Evolutionary conservation across 2,888 invertebrate species (phyloP), one percentile per base, ranked within the genome.

Genomic region (Drosophila koepferae): DNA sequence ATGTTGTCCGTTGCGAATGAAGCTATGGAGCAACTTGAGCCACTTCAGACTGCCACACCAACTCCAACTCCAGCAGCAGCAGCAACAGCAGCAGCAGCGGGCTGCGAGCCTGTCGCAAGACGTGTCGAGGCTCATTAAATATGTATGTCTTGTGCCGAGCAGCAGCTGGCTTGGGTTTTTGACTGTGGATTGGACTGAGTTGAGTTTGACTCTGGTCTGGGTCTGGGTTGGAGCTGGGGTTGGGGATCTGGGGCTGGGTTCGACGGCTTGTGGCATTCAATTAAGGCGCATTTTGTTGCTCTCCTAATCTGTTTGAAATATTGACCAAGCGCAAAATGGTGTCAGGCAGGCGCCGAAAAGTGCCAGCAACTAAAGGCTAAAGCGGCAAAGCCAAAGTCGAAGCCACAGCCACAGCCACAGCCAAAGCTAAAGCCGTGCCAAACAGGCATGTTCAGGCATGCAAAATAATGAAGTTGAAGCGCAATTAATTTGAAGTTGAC

Each of bases 401-500:
- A 28, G 18, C 36, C 4, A 20, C 16, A 53, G 51, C 36, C 4
- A 20, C 16, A 53, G 51, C 20, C 14, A 20, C 23, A 38, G 53
- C 38, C 16, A 38, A 38, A 38, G 53, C 65, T 10, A 41, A 58
- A 51, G 43, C 38, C 49, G 44, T 44, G 74, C 69, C 74, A 77
- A 77, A 71, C 72, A 72, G 72, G 86, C 69, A 71, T 74, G 87
- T 63, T 89, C 84, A 87, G 85, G 87, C 80, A 85, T 85, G 85
- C 85, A 85, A 82, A 85, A 87, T 89, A 89, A 85, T 85, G 82
- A 86, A 87, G 90, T 89, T 89, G 86, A 74, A 86, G 86, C 77
- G 89, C 82, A 85, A 86, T 86, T 89, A 86, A 89, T 89, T 89
- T 87, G 74, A 82, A 85, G 86, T 77, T 87, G 81, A 71, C 68